phyloP scores from a whole-genome alignment of 2,888 invertebrate genomes.

The Belgica antarctica region DNA sequence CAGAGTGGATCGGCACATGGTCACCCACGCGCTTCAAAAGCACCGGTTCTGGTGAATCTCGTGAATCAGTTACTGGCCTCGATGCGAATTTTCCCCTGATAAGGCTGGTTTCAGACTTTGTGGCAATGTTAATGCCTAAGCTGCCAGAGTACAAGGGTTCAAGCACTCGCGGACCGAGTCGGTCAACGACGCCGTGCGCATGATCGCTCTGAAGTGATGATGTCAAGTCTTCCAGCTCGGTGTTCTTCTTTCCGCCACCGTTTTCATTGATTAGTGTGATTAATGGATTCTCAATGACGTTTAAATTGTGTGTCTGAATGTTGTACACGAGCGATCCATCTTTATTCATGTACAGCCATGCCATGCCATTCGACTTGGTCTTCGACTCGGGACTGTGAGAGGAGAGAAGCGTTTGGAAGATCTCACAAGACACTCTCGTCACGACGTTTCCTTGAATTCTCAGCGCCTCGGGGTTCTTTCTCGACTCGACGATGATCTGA shows the following conservation, averaged over 20 bases:
- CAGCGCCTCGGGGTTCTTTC: conserved; percentile 63
- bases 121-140: conserved; percentile 72
- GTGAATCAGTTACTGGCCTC: conserved; percentile 70
- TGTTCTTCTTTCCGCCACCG: conserved; percentile 61
- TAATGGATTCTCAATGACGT: conserved; percentile 60
- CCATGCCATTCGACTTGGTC: conserved; percentile 64
- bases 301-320: conserved; percentile 67
- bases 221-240: conserved; percentile 72
- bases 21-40: conserved; percentile 63
- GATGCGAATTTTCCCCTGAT: conserved; percentile 69
- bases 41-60: conserved; percentile 65
- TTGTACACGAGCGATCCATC: conserved; percentile 77
- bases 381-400: conserved; percentile 56
- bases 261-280: conserved; percentile 72
- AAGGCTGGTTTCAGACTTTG: conserved; percentile 59
- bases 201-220: conserved; percentile 61
- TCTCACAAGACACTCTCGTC: conserved; percentile 74
- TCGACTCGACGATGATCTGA: conserved; percentile 67
- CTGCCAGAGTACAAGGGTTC: conserved; percentile 81
- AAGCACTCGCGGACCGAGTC: conserved; percentile 74
- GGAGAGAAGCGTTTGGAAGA: conserved; percentile 71
- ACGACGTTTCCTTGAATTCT: conserved; percentile 69
- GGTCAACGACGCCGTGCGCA: conserved; percentile 72
- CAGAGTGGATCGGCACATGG: conserved; percentile 59
- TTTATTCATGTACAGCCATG: conserved; percentile 75